A percentile compares a stretch with the other conserved stretches of the same genome.
Conservation (phyloP, 2,797 vertebrate species). For the Poeciliopsis turneri region DNA sequence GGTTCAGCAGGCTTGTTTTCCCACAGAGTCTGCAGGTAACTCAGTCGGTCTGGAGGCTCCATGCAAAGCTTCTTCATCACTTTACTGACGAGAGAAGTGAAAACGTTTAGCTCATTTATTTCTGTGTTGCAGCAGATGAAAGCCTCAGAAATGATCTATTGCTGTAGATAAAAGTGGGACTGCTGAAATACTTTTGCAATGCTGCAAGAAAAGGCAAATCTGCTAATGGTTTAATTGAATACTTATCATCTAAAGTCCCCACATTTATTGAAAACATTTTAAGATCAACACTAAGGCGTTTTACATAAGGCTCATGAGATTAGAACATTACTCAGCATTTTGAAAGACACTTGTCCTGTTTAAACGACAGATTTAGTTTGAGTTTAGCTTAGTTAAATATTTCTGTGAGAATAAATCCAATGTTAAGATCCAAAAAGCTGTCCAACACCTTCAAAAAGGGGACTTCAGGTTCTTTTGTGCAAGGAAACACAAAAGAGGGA, state of each 20-base stretch:
- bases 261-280: neutral
- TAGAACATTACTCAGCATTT: neutral
- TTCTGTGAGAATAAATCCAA: neutral
- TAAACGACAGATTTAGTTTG: neutral
- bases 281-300: neutral
- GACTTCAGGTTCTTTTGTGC: neutral
- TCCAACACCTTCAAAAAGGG: neutral
- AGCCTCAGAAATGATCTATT: neutral
- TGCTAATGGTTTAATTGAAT: neutral
- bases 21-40: conserved; percentile 89
- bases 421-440: neutral
- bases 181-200: neutral
- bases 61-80: conserved; percentile 94
- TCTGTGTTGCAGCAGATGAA: neutral
- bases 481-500: neutral
- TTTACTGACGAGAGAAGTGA: conserved; percentile 79
- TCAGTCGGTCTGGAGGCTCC: conserved; percentile 91
- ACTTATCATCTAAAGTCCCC: neutral
- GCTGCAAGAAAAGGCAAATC: neutral
- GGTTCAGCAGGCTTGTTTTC: conserved; percentile 90
- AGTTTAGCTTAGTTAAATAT: neutral
- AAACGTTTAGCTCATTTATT: neutral
- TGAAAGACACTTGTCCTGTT: neutral
- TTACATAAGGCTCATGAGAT: neutral
- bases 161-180: neutral